These are phyloP conservation scores for Chirona hameri DNA, from an alignment of 2,888 invertebrate species.

Conservation along the genomic window DNA sequence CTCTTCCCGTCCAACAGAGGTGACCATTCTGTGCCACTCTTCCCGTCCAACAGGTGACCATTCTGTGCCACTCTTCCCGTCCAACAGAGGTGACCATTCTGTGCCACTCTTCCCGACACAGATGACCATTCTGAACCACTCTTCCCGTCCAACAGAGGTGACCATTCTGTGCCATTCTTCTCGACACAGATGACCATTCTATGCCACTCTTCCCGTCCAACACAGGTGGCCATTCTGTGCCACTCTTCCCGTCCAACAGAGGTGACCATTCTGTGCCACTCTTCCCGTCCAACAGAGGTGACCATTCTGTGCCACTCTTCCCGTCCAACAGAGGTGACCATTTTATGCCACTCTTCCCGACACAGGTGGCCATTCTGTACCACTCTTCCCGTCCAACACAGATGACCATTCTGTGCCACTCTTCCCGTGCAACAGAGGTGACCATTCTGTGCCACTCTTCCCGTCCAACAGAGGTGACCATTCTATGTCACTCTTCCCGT, in stretches of 20 bases:
- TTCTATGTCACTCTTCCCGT: no score
- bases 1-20: no score
- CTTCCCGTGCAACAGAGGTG: no score
- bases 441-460: slow-evolving; percentile 29
- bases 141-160: no score
- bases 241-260: slow-evolving; percentile 49
- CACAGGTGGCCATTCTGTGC: neutral
- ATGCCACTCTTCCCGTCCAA: no score
- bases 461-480: slow-evolving; percentile 59
- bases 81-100: neutral
- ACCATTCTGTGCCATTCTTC: slow-evolving; percentile 29
- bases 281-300: no score
- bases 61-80: no score
- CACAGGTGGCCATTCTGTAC: neutral
- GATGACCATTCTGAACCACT: no score
- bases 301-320: slow-evolving; percentile 29
- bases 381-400: slow-evolving; percentile 49
- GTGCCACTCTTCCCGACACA: slow-evolving; percentile 42
- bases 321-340: slow-evolving; percentile 59
- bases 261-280: no score
- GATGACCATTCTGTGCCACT: no score
- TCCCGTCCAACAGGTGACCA: slow-evolving; percentile 48
- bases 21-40: slow-evolving; percentile 9
- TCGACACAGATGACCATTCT: slow-evolving; percentile 56
- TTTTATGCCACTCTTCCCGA: no score